Evolutionary conservation across 2,797 vertebrate genomes (phyloP), one percentile per base, ranked within the genome.

Genomic region (Rhabdomys pumilio): DNA sequence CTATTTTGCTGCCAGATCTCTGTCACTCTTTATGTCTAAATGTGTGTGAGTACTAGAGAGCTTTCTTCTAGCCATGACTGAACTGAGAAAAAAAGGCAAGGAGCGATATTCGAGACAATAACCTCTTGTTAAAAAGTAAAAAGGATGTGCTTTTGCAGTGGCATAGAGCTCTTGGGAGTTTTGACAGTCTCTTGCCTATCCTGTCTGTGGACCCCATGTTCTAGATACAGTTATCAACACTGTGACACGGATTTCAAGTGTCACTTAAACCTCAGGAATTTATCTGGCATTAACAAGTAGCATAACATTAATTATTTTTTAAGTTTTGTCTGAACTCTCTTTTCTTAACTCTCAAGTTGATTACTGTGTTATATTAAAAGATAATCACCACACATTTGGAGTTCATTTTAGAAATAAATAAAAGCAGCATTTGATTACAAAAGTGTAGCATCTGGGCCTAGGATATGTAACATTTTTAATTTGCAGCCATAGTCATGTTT

Each of bases 401-500:
- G 9, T 81, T 55, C 0, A 1, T 77, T 96, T 89, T 97, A 38
- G 81, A 97, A 50, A 8, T 31, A 96, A 90, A 0, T 94, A 85
- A 96, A 90, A 97, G 75, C 88, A 96, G 12, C 0, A 13, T 47
- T 94, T 50, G 15, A 47, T 96, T 97, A 75, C 69, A 53, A 89
- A 94, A 91, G 81, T 72, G 13, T 72, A n/a, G 81, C 76, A 89
- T 67, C 20, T 75, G 15, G 4, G 8, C 34, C 47, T 88, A 83
- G 92, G 15, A 82, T 34, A 7, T 41, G 1, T 41, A 91, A 93
- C 44, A 6, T 95, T 86, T 83, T 89, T 93, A 67, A 92, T 29
- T 84, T 97, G 65, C 50, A 75, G 29, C 86, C 89, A 97, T 95
- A 91, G 24, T 7, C 84, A 94, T n/a, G 47, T 86, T 87, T 96